Percentiles rank a stretch among this genome's conserved stretches.
Conservation (phyloP, 2,888 invertebrate genomes). For the Oscheius sp. region DNA sequence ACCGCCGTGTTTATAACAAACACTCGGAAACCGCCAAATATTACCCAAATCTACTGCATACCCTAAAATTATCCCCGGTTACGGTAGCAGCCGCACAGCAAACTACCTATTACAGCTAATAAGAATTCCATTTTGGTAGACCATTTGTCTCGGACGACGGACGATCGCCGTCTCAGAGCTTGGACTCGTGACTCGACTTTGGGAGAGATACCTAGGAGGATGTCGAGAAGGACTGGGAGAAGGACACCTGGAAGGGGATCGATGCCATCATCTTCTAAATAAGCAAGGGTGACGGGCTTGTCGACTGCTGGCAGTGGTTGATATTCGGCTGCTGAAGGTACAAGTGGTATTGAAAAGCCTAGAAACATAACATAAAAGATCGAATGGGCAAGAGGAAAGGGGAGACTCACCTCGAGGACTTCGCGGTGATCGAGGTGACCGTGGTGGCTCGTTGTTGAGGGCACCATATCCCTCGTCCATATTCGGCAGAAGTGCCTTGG, state of each 20-base stretch:
- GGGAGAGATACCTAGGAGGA: slow-evolving; percentile 43
- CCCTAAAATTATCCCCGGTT: background rate
- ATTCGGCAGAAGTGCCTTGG: slow-evolving; percentile 13
- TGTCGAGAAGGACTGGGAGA: background rate
- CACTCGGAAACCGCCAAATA: slow-evolving; percentile 68
- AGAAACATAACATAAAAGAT: background rate
- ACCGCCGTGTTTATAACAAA: slow-evolving; percentile 71
- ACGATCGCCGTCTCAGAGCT: slow-evolving; percentile 49
- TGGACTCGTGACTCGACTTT: slow-evolving; percentile 44
- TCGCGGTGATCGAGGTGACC: slow-evolving; percentile 3
- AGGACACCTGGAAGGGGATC: slow-evolving; percentile 45
- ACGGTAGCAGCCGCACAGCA: background rate
- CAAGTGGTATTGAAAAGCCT: slow-evolving; percentile 23
- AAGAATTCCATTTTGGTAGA: slow-evolving; percentile 69
- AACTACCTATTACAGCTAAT: slow-evolving; percentile 69
- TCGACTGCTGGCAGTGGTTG: slow-evolving; percentile 42
- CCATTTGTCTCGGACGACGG: slow-evolving; percentile 67
- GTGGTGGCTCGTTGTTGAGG: slow-evolving; percentile 12
- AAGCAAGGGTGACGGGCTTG: slow-evolving; percentile 43
- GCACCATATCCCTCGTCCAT: slow-evolving; percentile 38
- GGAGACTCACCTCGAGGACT: slow-evolving; percentile 1
- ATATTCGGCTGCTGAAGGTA: slow-evolving; percentile 47
- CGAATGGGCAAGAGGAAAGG: too few relatives aligned
- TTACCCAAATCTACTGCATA: slow-evolving; percentile 70
- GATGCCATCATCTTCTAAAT: slow-evolving; percentile 40